These are phyloP conservation scores for Pteria penguin DNA, from an alignment of 2,888 invertebrate genomes.

Conservation along the genomic window DNA sequence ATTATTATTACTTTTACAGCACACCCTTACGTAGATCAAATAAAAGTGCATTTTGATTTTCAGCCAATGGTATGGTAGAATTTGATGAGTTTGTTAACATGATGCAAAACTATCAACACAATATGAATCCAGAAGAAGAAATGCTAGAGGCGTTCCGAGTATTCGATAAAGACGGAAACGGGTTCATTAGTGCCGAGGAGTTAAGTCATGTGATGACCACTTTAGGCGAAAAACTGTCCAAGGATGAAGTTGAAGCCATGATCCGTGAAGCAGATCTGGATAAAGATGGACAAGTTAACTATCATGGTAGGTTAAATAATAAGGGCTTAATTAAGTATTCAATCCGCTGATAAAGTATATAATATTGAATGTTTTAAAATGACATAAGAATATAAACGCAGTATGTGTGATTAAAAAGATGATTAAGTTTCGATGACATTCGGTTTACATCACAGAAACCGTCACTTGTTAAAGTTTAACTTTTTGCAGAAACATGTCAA, in stretches of 20 bases:
- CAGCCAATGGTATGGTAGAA: constrained; percentile 59
- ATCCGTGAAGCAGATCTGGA: constrained; percentile 37
- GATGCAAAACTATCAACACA: constrained; percentile 55
- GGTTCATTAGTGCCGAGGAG: constrained; percentile 50
- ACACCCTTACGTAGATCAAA: too few species aligned
- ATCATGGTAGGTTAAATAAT: constrained; percentile 37
- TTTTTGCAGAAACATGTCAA: too few species aligned
- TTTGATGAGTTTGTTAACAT: constrained; percentile 62
- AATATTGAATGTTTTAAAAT: too few species aligned
- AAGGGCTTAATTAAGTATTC: too few species aligned
- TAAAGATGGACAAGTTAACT: constrained; percentile 39
- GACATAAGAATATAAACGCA: too few species aligned
- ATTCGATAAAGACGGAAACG: constrained; percentile 60
- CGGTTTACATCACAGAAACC: too few species aligned
- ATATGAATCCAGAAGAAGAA: constrained; percentile 57
- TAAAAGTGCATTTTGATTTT: too few species aligned
- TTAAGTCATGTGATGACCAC: constrained; percentile 35
- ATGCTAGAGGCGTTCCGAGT: constrained; percentile 61
- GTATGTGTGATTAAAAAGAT: too few species aligned
- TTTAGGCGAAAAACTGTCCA: constrained; percentile 35
- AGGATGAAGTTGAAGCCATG: constrained; percentile 41
- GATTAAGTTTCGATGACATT: too few species aligned
- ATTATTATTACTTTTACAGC: too few species aligned
- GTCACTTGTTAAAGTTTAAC: too few species aligned
- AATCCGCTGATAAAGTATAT: too few species aligned